Percentiles rank a stretch among this genome's conserved stretches.
Evolutionary conservation across 1,140 invertebrate genomes (phyloP).

Genomic region (Babylonia areolata): DNA sequence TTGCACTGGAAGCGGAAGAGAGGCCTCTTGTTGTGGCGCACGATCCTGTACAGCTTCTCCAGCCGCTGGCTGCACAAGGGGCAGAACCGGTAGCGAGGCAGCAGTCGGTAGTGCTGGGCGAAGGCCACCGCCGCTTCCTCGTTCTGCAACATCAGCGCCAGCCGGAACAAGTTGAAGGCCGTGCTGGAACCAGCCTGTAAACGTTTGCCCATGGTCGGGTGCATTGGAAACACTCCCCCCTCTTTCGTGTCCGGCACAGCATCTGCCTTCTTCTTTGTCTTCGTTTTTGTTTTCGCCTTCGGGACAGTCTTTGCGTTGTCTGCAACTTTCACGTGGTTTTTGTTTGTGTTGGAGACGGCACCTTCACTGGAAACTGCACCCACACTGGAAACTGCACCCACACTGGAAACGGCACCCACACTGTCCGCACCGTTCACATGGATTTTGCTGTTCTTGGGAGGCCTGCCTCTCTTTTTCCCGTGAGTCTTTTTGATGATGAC

Average conservation of each 20-base stretch:
- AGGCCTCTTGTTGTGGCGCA: not conserved
- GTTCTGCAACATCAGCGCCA: not conserved
- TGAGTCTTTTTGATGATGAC: not conserved
- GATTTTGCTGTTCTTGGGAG: not conserved
- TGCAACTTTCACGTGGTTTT: not conserved
- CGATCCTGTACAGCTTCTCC: not conserved
- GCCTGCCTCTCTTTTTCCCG: not conserved
- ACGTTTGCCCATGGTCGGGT: not conserved
- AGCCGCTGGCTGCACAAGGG: not conserved
- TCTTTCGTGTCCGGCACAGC: not conserved
- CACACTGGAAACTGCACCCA: too few relatives aligned
- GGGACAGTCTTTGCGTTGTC: not conserved
- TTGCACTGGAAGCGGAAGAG: conserved; percentile 1
- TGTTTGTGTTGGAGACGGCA: not conserved
- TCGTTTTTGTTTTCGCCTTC: not conserved
- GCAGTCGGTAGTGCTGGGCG: not conserved
- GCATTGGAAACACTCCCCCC: not conserved
- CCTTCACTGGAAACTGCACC: not conserved
- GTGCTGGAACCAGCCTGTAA: not conserved
- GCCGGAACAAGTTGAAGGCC: not conserved
- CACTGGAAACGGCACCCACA: too few relatives aligned
- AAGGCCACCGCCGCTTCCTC: not conserved
- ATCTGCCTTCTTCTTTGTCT: not conserved
- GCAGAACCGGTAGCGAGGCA: not conserved
- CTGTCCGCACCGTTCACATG: not conserved